These are phyloP conservation scores for Sarotherodon lohbergeri DNA, from an alignment of 2,113 vertebrate species.

Conservation along the genomic window DNA sequence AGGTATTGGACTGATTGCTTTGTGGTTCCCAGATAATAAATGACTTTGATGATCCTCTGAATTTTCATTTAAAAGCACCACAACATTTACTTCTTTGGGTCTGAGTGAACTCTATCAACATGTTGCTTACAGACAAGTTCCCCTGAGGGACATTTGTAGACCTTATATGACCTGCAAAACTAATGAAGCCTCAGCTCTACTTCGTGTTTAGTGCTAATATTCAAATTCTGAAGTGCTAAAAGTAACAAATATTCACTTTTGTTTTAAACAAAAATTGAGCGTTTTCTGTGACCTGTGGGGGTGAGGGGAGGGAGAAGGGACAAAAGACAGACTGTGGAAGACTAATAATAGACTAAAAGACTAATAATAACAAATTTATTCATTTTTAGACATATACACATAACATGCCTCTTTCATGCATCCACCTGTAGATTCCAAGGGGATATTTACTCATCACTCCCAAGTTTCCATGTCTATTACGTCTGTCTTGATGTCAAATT, in stretches of 20 bases:
- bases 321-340: background rate
- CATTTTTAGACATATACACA: background rate
- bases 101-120: background rate
- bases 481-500: background rate
- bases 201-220: background rate
- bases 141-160: background rate
- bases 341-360: background rate
- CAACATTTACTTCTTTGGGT: background rate
- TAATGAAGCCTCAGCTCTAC: background rate
- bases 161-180: background rate
- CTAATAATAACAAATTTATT: background rate
- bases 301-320: background rate
- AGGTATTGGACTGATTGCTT: background rate
- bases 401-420: background rate
- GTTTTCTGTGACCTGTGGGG: background rate
- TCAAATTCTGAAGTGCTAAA: background rate
- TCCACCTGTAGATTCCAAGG: background rate
- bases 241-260: background rate
- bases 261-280: background rate
- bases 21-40: background rate
- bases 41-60: background rate
- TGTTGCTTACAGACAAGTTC: background rate
- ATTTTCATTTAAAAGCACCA: background rate
- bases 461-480: background rate
- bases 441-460: background rate